A percentile compares a stretch with the other conserved stretches of the same genome.
Evolutionary conservation across 2,797 vertebrate genomes (phyloP).

Genomic region (Hozukius guyotensis): DNA sequence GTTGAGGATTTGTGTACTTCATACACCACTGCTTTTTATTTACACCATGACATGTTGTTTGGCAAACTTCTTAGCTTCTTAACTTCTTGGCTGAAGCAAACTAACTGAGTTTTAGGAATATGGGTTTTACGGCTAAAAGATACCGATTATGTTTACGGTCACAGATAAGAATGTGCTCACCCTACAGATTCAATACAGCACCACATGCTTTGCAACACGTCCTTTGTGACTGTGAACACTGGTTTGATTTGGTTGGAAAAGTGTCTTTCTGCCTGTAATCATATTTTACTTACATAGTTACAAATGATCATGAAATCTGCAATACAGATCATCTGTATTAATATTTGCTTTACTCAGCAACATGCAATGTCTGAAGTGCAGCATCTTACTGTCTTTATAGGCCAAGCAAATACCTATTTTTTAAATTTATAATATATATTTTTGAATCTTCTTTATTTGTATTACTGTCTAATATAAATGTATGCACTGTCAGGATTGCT

Average conservation of each 20-base stretch:
- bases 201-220: not conserved
- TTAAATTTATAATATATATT: too few species aligned
- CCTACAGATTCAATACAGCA: not conserved
- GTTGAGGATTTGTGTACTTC: not conserved
- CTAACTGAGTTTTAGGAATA: not conserved
- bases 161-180: not conserved
- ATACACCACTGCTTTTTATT: not conserved
- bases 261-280: not conserved
- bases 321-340: not conserved
- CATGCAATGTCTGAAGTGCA: too few species aligned
- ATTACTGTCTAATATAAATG: too few species aligned
- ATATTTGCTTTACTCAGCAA: not conserved
- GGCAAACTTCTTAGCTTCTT: not conserved
- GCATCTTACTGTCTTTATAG: too few species aligned
- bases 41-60: not conserved
- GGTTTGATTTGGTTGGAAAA: not conserved
- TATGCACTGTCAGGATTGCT: fast-evolving
- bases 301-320: not conserved
- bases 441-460: too few species aligned
- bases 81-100: not conserved
- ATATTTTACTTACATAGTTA: not conserved
- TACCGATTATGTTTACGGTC: not conserved
- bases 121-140: not conserved
- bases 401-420: too few species aligned
- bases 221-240: not conserved